Percentiles rank a stretch among this genome's conserved stretches.
phyloP scores from a whole-genome alignment of 2,797 vertebrate species.

The Poliocrania exsul region DNA sequence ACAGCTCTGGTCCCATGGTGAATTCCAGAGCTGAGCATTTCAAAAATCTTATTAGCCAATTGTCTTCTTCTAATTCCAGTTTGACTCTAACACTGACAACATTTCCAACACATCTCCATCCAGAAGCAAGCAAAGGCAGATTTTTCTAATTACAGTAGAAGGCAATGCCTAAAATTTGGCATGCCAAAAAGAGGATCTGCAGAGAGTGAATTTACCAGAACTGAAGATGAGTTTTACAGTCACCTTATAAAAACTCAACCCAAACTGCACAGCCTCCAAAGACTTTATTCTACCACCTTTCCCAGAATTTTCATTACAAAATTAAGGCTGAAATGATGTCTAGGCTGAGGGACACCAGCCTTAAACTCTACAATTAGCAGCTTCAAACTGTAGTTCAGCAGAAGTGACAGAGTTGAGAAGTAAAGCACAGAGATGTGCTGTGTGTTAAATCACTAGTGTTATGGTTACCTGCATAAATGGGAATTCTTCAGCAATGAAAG shows the following conservation, averaged over 20 bases:
- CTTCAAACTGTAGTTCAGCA: neutral
- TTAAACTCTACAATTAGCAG: neutral
- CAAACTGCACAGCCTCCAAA: neutral
- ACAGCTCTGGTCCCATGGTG: neutral
- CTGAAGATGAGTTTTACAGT: neutral
- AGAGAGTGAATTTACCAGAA: neutral
- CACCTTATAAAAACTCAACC: neutral
- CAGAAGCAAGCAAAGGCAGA: neutral
- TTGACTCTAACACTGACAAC: neutral
- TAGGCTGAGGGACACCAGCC: neutral
- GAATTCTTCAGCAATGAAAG: neutral
- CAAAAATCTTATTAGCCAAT: neutral
- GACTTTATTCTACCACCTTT: neutral
- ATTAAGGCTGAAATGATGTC: neutral
- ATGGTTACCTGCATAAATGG: neutral
- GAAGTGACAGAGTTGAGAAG: neutral
- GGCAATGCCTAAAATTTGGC: neutral
- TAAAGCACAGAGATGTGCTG: neutral
- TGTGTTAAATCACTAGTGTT: neutral
- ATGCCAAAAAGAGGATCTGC: neutral
- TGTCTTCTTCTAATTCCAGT: neutral
- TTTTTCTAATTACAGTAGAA: neutral
- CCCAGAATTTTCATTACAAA: neutral
- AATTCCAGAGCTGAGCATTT: neutral
- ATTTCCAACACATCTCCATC: neutral